These are phyloP conservation scores for Bimastos eiseni DNA, from an alignment of 2,888 invertebrate genomes.

Conservation along the genomic window DNA sequence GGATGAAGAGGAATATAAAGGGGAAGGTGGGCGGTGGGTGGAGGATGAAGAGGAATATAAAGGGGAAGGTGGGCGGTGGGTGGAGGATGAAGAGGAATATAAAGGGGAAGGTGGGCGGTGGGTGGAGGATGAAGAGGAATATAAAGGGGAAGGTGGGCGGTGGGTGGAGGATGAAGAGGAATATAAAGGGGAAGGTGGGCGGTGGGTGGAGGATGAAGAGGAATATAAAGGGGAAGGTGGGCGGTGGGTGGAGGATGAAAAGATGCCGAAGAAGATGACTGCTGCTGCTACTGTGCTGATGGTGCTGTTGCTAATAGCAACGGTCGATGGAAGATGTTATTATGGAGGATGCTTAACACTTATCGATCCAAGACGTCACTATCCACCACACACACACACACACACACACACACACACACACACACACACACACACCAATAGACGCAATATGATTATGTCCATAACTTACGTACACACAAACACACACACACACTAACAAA, in stretches of 20 bases:
- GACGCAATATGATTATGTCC: too few relatives aligned
- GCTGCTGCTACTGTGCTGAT: neutral
- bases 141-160: neutral
- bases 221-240: neutral
- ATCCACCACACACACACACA: neutral
- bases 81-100: too few relatives aligned
- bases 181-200: neutral
- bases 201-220: neutral
- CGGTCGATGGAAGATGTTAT: slow-evolving; percentile 1
- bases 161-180: too few relatives aligned
- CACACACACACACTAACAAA: too few relatives aligned
- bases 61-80: too few relatives aligned
- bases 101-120: too few relatives aligned
- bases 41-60: too few relatives aligned
- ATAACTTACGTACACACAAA: too few relatives aligned
- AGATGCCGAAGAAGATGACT: neutral
- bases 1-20: too few relatives aligned
- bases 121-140: too few relatives aligned
- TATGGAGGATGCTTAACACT: neutral
- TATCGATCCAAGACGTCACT: neutral
- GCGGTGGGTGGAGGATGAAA: neutral
- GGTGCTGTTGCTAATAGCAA: neutral
- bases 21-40: too few relatives aligned
- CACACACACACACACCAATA: too few relatives aligned
- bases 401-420: neutral